Evolutionary conservation across 1,140 invertebrate genomes (phyloP).

Genomic region (Octopus sinensis): DNA sequence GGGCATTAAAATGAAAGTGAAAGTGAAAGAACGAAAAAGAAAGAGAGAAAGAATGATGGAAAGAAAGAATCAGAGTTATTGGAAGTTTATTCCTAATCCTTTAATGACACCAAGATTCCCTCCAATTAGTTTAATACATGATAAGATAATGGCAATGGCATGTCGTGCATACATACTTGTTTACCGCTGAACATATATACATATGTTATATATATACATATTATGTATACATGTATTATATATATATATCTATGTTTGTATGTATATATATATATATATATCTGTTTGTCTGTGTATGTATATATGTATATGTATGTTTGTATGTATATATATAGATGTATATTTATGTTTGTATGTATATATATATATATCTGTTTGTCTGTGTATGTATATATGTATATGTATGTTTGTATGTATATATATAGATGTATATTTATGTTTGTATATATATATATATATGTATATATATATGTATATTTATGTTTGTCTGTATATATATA

Average conservation of each 20-base stretch:
- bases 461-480: too few relatives aligned
- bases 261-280: slow-evolving; percentile 20
- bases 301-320: neutral
- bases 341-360: neutral
- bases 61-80: too few relatives aligned
- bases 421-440: too few relatives aligned
- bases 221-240: neutral
- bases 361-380: neutral
- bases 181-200: too few relatives aligned
- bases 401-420: too few relatives aligned
- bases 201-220: too few relatives aligned
- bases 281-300: slow-evolving; percentile 24
- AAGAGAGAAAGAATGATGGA: too few relatives aligned
- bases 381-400: neutral
- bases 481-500: neutral
- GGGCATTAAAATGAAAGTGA: too few relatives aligned
- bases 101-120: neutral
- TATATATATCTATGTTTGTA: too few relatives aligned
- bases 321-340: neutral
- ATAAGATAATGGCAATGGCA: neutral
- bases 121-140: neutral
- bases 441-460: too few relatives aligned
- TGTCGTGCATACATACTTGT: too few relatives aligned
- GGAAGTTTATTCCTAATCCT: neutral
- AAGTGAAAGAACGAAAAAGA: too few relatives aligned